Evolutionary conservation across 2,797 vertebrate genomes (phyloP), one percentile per base, ranked within the genome.

Genomic region (Huso huso): DNA sequence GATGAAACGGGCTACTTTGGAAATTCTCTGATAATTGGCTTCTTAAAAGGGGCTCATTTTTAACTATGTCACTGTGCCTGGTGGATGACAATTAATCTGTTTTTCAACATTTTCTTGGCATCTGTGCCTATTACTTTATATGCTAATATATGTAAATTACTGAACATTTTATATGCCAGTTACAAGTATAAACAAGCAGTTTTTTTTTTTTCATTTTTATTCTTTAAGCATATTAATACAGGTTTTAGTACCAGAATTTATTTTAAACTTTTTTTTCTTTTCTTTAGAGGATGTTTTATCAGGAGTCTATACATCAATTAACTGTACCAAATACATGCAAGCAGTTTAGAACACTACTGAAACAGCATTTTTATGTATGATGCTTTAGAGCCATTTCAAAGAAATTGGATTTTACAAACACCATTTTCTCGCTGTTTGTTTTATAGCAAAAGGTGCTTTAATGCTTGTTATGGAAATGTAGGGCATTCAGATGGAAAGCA

Each of bases 91-190:
- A 88, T 89, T 88, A 89, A 89, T 90, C 82, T 88, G 88, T 90
- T 88, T 89, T 87, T 76, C 83, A 80, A 80, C 86, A 84, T 84
- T 88, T 88, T 84, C 83, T 86, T 86, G 88, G 89, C 89, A 89
- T 89, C 89, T 90, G 89, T 88, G 87, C 87, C 86, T 88, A 88
- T 89, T 90, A 90, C 88, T 90, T 90, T 89, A 88, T 90, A 90
- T 90, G 89, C 87, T 86, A 90, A 90, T 90, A 81, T 90, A 89
- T 90, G 89, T 86, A 90, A 90, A 90, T 89, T 82, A 86, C 78
- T 73, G 74, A 82, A 77, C 82, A 81, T 83, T 84, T 87, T 84
- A 85, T 83, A 87, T 78, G 84, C 84, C 84, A 81, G 83, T 87
- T 83, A 86, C 83, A 86, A 88, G 84, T 83, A 80, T 76, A 79